A percentile compares a stretch with the other conserved stretches of the same genome.
phyloP scores from a whole-genome alignment of 2,888 invertebrate genomes.

The Chaitophorus viminalis region DNA sequence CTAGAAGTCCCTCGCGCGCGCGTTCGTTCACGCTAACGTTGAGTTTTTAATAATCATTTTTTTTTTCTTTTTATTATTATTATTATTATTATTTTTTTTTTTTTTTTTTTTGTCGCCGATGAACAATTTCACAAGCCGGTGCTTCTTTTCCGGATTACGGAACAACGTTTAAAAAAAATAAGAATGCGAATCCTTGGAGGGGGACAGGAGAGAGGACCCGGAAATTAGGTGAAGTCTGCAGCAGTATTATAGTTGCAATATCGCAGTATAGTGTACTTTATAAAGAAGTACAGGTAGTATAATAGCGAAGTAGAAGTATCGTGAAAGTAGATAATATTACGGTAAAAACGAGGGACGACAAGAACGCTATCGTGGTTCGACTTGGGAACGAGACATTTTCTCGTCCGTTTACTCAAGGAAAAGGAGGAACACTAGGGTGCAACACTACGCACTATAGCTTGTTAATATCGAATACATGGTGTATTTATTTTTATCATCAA shows the following conservation, averaged over 20 bases:
- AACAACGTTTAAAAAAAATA: constrained; percentile 46
- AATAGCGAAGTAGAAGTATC: no score
- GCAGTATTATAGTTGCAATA: neutral
- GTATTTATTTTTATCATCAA: neutral
- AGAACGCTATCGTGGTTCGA: neutral
- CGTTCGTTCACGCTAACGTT: neutral
- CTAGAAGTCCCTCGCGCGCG: neutral
- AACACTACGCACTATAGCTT: no score
- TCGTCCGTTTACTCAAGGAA: no score
- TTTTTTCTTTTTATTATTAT: constrained; percentile 45
- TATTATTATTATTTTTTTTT: constrained; percentile 24
- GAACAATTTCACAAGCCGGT: constrained; percentile 60
- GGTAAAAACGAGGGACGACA: neutral
- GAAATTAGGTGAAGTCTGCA: neutral
- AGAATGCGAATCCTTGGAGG: constrained; percentile 2
- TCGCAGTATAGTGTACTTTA: no score
- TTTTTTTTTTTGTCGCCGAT: neutral
- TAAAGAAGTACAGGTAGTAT: no score
- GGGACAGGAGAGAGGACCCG: neutral
- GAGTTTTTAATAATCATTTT: constrained; percentile 58
- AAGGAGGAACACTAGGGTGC: no score
- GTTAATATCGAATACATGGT: neutral
- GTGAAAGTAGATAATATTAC: no score
- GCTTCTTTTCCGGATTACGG: constrained; percentile 54
- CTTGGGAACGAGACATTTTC: neutral